Evolutionary conservation across 2,113 vertebrate species (phyloP), one percentile per base, ranked within the genome.

Genomic region (Dipodomys stephensi): DNA sequence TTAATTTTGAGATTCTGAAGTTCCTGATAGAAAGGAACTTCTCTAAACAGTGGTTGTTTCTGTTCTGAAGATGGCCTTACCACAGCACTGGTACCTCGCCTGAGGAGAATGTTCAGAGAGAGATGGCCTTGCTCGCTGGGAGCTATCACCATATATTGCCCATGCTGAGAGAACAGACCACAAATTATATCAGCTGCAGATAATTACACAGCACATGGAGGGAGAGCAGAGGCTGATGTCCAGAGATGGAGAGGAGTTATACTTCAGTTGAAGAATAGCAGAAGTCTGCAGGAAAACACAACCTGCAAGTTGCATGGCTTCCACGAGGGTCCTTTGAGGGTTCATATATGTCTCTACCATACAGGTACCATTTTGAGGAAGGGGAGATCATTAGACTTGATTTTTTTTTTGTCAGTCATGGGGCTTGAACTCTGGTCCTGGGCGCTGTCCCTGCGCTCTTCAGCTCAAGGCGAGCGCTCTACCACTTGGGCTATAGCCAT

Each of bases 181-280:
- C 93, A 93, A 71, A 88, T 78, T 27, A 92, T 15, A 69, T 44
- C 94, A 95, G 95, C 94, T 95, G 92, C 85, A 94, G 90, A 72
- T 73, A 87, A 83, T 95, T 90, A 90, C 62, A 25, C 1, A 62
- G 95, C 80, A 92, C 72, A 27, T 35, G 71, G 4, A 88, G 32
- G 30, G 77, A 64, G 39, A 87, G 35, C 35, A 73, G 86, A 78
- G 81, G 77, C 67, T 46, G 39, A 49, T n/a, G 68, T 39, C 91
- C 78, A 22, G 12, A 67, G 72, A 87, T 22, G 3, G 27, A 67
- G 35, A 88, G 65, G 83, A 69, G n/a, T 35, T 69, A 1, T 19
- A 65, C 64, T 39, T 84, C 73, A 68, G 82, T 78, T 78, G n/a
- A 2, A 46, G 91, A 71, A 15, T 7, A 46, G 60, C 85, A 69